Percentiles rank a stretch among this genome's conserved stretches.
phyloP scores from a whole-genome alignment of 2,888 invertebrate genomes.

The Lumbricus terrestris region DNA sequence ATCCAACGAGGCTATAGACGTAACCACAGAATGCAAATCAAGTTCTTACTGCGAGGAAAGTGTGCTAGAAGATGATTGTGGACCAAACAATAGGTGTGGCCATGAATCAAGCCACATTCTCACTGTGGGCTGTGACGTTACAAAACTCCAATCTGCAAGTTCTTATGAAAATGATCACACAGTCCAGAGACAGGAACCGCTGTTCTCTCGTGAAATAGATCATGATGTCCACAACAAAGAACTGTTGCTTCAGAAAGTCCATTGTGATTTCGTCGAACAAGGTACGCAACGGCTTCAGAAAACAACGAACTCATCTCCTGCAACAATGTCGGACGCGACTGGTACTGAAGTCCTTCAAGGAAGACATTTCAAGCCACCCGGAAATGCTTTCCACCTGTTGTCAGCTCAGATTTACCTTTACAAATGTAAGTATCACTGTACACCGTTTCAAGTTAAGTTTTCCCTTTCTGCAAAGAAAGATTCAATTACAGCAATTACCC shows the following conservation, averaged over 20 bases:
- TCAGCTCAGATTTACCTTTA: slow-evolving; percentile 20
- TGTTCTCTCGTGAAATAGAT: background rate
- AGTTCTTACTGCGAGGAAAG: background rate
- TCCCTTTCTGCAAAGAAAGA: no score
- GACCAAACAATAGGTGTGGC: background rate
- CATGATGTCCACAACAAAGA: background rate
- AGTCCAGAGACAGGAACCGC: background rate
- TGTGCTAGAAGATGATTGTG: background rate
- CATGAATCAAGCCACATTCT: background rate
- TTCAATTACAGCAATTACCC: no score
- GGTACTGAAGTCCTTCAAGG: background rate
- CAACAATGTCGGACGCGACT: background rate
- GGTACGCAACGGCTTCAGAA: background rate
- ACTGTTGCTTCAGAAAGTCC: background rate
- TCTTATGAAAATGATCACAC: no score
- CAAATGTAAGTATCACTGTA: background rate
- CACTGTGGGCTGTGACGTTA: background rate
- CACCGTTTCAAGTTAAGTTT: no score
- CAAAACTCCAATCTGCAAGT: no score
- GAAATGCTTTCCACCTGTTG: background rate
- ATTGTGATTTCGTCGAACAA: background rate
- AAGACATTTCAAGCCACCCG: background rate
- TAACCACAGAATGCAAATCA: background rate
- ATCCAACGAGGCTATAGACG: background rate
- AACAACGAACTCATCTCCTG: background rate